phyloP scores from a whole-genome alignment of 2,113 vertebrate genomes.

The Ancistrus triradiatus region DNA sequence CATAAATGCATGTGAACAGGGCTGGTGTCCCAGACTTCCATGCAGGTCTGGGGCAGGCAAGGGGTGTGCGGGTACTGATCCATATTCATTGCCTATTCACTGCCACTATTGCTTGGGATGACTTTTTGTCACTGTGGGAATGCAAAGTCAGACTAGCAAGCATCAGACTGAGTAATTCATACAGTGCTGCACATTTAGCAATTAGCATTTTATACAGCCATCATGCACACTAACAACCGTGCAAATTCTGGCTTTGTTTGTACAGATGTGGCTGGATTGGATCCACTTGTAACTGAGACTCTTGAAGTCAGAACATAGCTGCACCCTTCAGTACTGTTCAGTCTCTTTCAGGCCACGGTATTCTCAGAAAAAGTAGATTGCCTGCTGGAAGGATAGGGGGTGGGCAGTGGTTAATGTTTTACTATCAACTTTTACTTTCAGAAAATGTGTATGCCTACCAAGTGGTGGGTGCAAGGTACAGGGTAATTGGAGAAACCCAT shows the following conservation, averaged over 20 bases:
- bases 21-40: constrained; percentile 11
- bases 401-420: too few species aligned
- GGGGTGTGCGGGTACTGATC: constrained; percentile 30
- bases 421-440: too few species aligned
- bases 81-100: constrained; percentile 44
- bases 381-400: background rate
- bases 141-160: background rate
- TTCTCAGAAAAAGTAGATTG: background rate
- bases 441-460: constrained; percentile 1
- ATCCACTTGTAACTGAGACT: background rate
- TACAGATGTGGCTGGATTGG: constrained; percentile 5
- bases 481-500: constrained; percentile 23
- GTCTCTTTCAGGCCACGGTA: background rate
- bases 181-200: too few species aligned
- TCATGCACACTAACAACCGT: background rate
- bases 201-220: background rate
- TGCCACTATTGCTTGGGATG: background rate
- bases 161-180: constrained; percentile 15
- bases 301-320: background rate
- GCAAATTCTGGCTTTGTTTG: background rate
- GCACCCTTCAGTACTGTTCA: background rate
- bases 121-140: constrained; percentile 1
- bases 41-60: constrained; percentile 9
- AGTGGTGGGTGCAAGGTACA: background rate
- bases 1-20: constrained; percentile 43